Evolutionary conservation across 2,113 vertebrate genomes (phyloP).

Genomic region (Mesocricetus auratus): DNA sequence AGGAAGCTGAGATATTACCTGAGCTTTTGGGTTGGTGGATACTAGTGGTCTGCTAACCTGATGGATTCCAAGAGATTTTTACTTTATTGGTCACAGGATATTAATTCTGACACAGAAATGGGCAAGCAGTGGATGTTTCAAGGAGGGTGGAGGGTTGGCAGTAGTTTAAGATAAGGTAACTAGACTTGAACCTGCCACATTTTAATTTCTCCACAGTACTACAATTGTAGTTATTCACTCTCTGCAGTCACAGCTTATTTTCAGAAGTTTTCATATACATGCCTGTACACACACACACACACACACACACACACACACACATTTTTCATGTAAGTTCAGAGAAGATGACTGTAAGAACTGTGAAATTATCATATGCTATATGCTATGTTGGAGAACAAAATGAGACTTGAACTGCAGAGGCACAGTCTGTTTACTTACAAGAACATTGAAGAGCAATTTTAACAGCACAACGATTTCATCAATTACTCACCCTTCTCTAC

Average conservation of each 20-base stretch:
- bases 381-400: not conserved
- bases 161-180: not conserved
- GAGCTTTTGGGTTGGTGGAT: not conserved
- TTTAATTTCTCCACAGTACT: too few species aligned
- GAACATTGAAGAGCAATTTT: not conserved
- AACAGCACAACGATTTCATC: not conserved
- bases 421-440: not conserved
- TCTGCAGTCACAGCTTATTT: not conserved
- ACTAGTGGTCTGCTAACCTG: not conserved
- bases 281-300: not conserved
- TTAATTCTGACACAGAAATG: not conserved
- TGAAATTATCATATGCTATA: not conserved
- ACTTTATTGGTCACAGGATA: not conserved
- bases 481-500: not conserved
- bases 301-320: not conserved
- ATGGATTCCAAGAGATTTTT: not conserved
- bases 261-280: not conserved
- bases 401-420: not conserved
- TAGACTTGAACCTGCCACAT: not conserved
- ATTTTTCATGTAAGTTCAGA: not conserved
- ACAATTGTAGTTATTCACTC: not conserved
- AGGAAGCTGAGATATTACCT: not conserved
- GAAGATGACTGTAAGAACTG: not conserved
- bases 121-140: not conserved
- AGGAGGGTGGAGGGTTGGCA: not conserved